These are phyloP conservation scores for Laticauda laticaudata DNA, from an alignment of 2,113 vertebrate genomes.

Conservation along the genomic window DNA sequence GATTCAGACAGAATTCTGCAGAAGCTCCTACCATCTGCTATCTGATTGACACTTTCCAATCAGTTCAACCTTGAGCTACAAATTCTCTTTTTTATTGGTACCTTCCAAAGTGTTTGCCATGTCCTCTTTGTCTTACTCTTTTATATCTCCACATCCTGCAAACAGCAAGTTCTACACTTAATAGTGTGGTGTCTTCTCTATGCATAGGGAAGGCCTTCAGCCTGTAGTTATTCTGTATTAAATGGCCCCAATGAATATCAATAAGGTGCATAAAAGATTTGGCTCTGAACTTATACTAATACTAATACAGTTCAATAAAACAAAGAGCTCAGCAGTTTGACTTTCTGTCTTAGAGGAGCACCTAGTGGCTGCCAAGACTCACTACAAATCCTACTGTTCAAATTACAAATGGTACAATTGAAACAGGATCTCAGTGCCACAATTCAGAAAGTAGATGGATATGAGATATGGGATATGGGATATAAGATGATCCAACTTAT, in stretches of 20 bases:
- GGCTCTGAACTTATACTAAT: neutral
- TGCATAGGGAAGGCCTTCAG: neutral
- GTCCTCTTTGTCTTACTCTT: neutral
- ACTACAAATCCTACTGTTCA: slow-evolving; percentile 1
- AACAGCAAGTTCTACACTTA: neutral
- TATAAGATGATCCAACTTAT: neutral
- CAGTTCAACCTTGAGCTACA: neutral
- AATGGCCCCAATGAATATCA: neutral
- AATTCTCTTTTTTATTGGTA: neutral
- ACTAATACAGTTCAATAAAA: neutral
- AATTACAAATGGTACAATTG: neutral
- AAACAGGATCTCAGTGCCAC: neutral
- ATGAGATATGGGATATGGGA: neutral
- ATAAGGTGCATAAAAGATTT: neutral
- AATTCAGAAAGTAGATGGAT: neutral
- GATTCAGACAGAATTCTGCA: neutral
- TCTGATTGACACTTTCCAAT: neutral
- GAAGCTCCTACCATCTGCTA: neutral
- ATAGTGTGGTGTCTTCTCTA: no score
- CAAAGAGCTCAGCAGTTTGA: neutral
- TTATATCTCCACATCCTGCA: neutral
- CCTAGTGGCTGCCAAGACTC: slow-evolving; percentile 44
- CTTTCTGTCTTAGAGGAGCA: slow-evolving; percentile 47
- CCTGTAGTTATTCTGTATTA: neutral
- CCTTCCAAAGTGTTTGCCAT: neutral